Percentiles rank a stretch among this genome's conserved stretches.
Conservation (phyloP, 2,113 vertebrate genomes). For the Bubo blakistoni region DNA sequence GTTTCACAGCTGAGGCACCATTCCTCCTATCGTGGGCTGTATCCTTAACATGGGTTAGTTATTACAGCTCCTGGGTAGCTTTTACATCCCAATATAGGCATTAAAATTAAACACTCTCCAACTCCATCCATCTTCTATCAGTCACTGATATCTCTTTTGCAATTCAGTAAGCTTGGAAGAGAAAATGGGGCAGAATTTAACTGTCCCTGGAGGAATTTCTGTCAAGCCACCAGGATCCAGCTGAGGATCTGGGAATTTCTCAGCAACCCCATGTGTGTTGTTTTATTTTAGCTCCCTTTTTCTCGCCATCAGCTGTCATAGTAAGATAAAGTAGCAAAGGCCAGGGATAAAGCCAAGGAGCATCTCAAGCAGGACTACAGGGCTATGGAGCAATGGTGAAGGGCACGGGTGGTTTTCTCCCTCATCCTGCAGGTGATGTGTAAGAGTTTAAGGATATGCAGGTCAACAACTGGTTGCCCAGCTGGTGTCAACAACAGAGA, state of each 20-base stretch:
- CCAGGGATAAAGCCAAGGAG: neutral
- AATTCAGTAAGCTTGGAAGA: neutral
- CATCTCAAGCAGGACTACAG: neutral
- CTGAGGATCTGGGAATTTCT: neutral
- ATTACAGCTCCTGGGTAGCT: neutral
- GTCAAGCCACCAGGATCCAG: neutral
- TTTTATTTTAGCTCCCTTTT: neutral
- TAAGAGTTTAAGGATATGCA: neutral
- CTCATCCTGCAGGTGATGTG: neutral
- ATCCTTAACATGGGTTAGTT: neutral
- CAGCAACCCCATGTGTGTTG: accelerated
- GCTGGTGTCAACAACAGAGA: neutral
- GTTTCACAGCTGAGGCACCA: neutral
- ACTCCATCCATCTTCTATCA: neutral
- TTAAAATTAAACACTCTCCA: neutral
- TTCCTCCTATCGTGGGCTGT: neutral
- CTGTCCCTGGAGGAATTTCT: neutral
- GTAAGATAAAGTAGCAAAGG: neutral
- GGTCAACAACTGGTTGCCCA: neutral
- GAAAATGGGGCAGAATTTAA: neutral
- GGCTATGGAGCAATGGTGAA: neutral
- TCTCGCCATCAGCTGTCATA: neutral
- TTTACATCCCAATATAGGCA: neutral
- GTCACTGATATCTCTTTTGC: neutral
- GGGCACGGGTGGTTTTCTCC: neutral